Evolutionary conservation across 2,797 vertebrate genomes (phyloP), one percentile per base, ranked within the genome.

Genomic region (Acrossocheilus fasciatus): DNA sequence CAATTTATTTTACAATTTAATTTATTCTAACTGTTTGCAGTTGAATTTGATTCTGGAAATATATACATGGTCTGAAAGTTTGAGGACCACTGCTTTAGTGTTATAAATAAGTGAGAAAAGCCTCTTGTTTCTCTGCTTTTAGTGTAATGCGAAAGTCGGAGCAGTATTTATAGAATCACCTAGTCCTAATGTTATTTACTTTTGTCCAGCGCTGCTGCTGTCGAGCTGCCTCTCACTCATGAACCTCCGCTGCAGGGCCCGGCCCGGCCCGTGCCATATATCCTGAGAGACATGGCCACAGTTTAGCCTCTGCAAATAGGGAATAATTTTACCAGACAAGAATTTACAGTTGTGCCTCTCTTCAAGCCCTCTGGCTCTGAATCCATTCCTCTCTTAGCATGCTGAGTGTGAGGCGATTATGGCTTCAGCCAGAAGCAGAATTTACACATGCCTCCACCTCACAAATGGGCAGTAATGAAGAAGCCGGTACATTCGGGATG

Each of bases 281-380:
- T 91, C 83, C 89, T 92, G 75, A 72, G 81, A 88, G 91, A 89
- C 86, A 88, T 89, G 87, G 89, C 87, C 81, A 85, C 88, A 90
- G 88, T 92, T 90, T 91, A 90, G 86, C 91, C 87, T 84, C 87
- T 74, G 88, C 84, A 88, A 92, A 92, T 79, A 86, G 86, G 86
- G 91, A 92, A 92, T 87, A 79, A 87, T 91, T 92, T 90, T 83
- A 87, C 79, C 89, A 87, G 89, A 86, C 73, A 59, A 86, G 78
- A 88, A 92, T 92, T 92, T 93, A 89, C 86, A 88, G 85, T 89
- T 82, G 82, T 87, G 81, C 57, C 86, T 87, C 7, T 87, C 77
- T 87, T 84, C 83, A 62, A 89, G 89, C 89, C 81, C 88, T 81
- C 81, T 84, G 86, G 77, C 76, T 69, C 66, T 75, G 54, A 87